phyloP scores from a whole-genome alignment of 2,888 invertebrate genomes.

The Cabera pusaria region DNA sequence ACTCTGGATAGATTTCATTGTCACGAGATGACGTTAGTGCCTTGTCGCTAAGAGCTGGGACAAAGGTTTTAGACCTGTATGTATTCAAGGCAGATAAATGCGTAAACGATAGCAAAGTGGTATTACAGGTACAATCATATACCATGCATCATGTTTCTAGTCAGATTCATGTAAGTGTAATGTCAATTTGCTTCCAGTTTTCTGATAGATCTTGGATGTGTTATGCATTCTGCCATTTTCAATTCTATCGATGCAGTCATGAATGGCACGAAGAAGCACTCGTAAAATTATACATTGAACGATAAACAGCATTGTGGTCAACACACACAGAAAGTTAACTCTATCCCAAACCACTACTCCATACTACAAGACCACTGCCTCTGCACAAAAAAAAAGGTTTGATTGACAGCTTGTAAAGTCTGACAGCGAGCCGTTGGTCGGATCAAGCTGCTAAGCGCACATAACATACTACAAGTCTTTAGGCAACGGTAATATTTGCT shows the following conservation, averaged over 20 bases:
- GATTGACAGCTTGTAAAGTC: slow-evolving; percentile 5
- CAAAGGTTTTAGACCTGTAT: slow-evolving; percentile 39
- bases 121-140: slow-evolving; percentile 11
- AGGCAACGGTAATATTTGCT: slow-evolving; percentile 36
- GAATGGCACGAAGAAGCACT: slow-evolving; percentile 3
- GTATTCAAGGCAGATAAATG: slow-evolving; percentile 33
- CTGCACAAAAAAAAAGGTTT: not conserved
- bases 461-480: slow-evolving; percentile 4
- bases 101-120: slow-evolving; percentile 22
- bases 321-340: no score
- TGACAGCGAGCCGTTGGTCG: slow-evolving; percentile 1
- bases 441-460: not conserved
- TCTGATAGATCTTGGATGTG: slow-evolving; percentile 13
- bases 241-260: slow-evolving; percentile 5
- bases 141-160: slow-evolving; percentile 18
- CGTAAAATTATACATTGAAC: slow-evolving; percentile 2
- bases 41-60: slow-evolving; percentile 62
- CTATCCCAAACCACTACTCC: no score
- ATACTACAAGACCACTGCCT: no score
- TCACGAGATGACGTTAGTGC: slow-evolving; percentile 52
- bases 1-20: slow-evolving; percentile 74
- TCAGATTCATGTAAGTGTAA: slow-evolving; percentile 11
- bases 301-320: no score
- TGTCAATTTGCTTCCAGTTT: slow-evolving; percentile 22
- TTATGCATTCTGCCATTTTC: slow-evolving; percentile 19